Evolutionary conservation across 2,888 invertebrate species (phyloP).

Genomic region (Ornithoptera alexandrae): DNA sequence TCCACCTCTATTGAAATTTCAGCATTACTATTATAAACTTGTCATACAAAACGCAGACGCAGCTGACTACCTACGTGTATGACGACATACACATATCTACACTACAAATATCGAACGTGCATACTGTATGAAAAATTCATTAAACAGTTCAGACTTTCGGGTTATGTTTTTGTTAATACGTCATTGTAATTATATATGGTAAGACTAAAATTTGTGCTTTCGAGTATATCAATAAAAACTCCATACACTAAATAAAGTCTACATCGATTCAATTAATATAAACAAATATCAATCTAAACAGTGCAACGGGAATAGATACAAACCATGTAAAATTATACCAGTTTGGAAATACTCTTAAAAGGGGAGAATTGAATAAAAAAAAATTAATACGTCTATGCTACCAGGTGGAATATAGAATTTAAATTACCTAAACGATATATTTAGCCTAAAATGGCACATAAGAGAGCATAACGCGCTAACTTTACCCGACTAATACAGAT

Average conservation of each 20-base stretch:
- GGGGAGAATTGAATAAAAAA: slow-evolving; percentile 22
- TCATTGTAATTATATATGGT: slow-evolving; percentile 5
- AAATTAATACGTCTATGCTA: slow-evolving; percentile 38
- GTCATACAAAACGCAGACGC: slow-evolving; percentile 24
- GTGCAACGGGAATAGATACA: slow-evolving; percentile 7
- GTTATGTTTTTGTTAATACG: slow-evolving; percentile 9
- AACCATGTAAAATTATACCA: slow-evolving; percentile 20
- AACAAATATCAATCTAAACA: slow-evolving; percentile 22
- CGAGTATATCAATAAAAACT: slow-evolving; percentile 18
- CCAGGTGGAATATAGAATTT: slow-evolving; percentile 49
- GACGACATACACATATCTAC: slow-evolving; percentile 4
- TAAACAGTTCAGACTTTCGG: slow-evolving; percentile 24
- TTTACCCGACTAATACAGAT: slow-evolving; percentile 45
- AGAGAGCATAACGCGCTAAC: slow-evolving; percentile 51
- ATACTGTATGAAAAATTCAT: slow-evolving; percentile 11
- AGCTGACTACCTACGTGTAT: slow-evolving; percentile 18
- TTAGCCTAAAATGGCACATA: slow-evolving; percentile 70
- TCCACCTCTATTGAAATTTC: too few relatives aligned
- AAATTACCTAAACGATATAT: slow-evolving; percentile 62
- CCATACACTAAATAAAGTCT: slow-evolving; percentile 23
- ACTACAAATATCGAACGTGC: slow-evolving; percentile 17
- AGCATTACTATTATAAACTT: background rate
- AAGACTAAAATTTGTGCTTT: slow-evolving; percentile 22
- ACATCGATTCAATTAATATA: slow-evolving; percentile 17
- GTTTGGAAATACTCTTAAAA: slow-evolving; percentile 29